Base-by-base conservation (phyloP, 1,140 invertebrate species). In the Monomorium pharaonis region DNA sequence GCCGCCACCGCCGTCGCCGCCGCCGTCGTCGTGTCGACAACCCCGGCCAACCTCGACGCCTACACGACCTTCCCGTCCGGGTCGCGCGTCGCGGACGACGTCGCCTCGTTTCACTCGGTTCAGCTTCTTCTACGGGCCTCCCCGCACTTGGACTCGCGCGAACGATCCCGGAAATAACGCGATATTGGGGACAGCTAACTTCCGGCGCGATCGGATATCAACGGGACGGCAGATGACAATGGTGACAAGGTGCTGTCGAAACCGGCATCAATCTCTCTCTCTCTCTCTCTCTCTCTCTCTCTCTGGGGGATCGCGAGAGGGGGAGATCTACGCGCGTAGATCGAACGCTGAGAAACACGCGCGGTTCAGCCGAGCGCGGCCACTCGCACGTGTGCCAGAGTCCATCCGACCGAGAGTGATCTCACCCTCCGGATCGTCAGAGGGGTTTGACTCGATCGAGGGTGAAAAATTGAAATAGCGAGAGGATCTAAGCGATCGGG, bases 21-120 rank as follows among this genome's bases (percentile, higher is more conserved):
- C 70, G 62, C n/a, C 78, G 72, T 74, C 37, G 88, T 69, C 42
- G 88, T 81, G 89, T 89, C 89, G 88, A 89, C 80, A 81, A 90
- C 88, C 89, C 58, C 85, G 30, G 21, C 67, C 30, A 47, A 37
- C 42, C 51, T 44, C 80, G 56, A 42, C 77, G 78, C 85, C 78
- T 70, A 72, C 85, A 54, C 85, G 65, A 62, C 47, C 58, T 69
- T 75, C 69, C 65, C 44, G 27, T 49, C 33, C 80, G 70, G 7
- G 70, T 3, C 60, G 51, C 9, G 10, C n/a, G 49, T n/a, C n/a
- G 54, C 76, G 63, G 30, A 56, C 30, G 7, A 74, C 24, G 24
- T 33, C 42, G 67, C n/a, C 27, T 51, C 67, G 65, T 58, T 49
- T 65, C 42, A 33, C 58, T 67, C 58, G 76, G 2, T 27, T 37